A percentile compares a stretch with the other conserved stretches of the same genome.
Evolutionary conservation across 2,888 invertebrate genomes (phyloP).

Genomic region (Eristalis arbustorum): DNA sequence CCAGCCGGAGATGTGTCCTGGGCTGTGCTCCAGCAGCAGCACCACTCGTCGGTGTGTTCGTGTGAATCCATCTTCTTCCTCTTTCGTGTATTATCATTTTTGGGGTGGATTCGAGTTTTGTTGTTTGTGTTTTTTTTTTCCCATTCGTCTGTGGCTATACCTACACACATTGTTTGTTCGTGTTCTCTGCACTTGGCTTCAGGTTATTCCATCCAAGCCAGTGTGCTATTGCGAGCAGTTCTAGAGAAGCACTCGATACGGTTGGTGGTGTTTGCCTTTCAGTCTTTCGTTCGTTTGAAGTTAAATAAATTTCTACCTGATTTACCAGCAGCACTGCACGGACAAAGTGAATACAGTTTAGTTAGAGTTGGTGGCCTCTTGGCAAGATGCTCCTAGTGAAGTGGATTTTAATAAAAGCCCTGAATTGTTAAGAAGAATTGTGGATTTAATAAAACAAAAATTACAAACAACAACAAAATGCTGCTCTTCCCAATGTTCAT

Average conservation of each 20-base stretch:
- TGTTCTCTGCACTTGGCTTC: conserved; percentile 44
- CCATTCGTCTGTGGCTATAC: conserved; percentile 8
- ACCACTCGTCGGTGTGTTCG: neutral
- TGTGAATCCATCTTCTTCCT: conserved; percentile 20
- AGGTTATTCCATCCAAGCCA: conserved; percentile 53
- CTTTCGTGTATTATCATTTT: conserved; percentile 58
- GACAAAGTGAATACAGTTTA: neutral
- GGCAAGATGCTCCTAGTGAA: conserved; percentile 52
- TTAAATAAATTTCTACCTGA: conserved; percentile 22
- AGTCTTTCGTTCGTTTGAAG: conserved; percentile 1
- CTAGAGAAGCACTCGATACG: conserved; percentile 67
- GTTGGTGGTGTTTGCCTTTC: conserved; percentile 49
- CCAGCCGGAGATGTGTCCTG: neutral
- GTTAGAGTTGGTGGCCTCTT: neutral
- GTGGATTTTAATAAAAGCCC: neutral
- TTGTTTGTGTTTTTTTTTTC: conserved; percentile 13
- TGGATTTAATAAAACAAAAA: neutral
- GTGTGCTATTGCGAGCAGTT: conserved; percentile 59
- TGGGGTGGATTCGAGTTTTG: conserved; percentile 59
- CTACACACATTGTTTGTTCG: conserved; percentile 22
- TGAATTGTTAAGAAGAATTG: neutral
- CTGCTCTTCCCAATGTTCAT: conserved; percentile 72
- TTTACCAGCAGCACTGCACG: neutral
- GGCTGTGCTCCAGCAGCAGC: conserved; percentile 3
- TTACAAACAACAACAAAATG: conserved; percentile 65